Percentiles rank a stretch among this genome's conserved stretches.
These are phyloP conservation scores for Eupeodes luniger DNA, from an alignment of 2,888 invertebrate species.

Conservation along the genomic window DNA sequence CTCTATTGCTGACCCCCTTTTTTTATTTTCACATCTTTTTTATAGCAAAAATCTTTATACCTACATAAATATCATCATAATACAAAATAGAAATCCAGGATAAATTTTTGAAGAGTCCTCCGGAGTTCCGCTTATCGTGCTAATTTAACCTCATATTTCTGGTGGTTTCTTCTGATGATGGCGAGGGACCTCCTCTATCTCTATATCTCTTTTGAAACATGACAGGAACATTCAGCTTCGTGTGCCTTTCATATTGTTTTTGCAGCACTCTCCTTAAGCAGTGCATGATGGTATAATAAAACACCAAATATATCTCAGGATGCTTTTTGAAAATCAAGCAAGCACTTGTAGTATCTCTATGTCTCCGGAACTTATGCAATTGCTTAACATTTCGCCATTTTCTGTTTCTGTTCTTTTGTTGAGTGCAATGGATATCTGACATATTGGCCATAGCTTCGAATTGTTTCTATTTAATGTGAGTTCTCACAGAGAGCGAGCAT, in stretches of 20 bases:
- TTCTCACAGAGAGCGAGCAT: conserved; percentile 51
- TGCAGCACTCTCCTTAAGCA: background rate
- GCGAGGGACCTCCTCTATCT: background rate
- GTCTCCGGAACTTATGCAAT: conserved; percentile 58
- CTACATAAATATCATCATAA: background rate
- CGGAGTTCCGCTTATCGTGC: conserved; percentile 57
- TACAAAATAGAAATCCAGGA: conserved; percentile 58
- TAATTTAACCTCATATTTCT: conserved; percentile 70
- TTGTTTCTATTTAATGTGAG: conserved; percentile 69
- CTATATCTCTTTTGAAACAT: conserved; percentile 1
- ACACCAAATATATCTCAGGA: conserved; percentile 19
- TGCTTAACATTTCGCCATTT: conserved; percentile 67
- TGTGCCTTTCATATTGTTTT: conserved; percentile 27
- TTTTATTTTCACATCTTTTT: conserved; percentile 16
- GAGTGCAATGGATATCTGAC: conserved; percentile 72
- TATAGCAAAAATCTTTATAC: background rate
- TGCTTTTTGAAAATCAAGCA: conserved; percentile 44
- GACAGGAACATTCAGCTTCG: conserved; percentile 32
- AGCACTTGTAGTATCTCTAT: conserved; percentile 31
- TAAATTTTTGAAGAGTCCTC: conserved; percentile 46
- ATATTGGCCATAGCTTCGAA: conserved; percentile 65
- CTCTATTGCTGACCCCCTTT: conserved; percentile 18
- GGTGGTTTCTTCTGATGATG: conserved; percentile 46
- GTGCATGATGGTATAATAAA: conserved; percentile 3
- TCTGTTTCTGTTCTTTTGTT: conserved; percentile 24